Base-by-base conservation (phyloP, 2,113 vertebrate genomes). In the Vimba vimba region DNA sequence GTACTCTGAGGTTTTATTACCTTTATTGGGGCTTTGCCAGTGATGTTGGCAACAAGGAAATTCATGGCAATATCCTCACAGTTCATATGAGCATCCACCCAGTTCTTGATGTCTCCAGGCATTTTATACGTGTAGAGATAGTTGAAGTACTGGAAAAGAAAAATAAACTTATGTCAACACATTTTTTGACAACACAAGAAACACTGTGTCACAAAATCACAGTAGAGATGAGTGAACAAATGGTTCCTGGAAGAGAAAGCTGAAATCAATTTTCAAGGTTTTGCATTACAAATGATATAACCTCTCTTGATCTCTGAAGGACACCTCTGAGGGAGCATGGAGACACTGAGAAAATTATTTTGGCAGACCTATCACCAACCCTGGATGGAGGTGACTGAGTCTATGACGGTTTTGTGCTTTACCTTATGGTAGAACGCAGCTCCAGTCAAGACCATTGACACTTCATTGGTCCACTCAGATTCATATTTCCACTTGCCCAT, bases 31-130 rank as follows among this genome's bases (percentile, higher is more conserved):
- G 97, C 98, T 92, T 99, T 99, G 82, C 98, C 98, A 0, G 98
- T 99, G 91, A 99, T 96, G 86, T 99, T 99, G 3, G 98, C 97
- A 86, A 99, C 98, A 23, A 99, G 94, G 90, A 99, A 99, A 91
- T 99, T 99, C 97, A 99, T 99, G 82, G 98, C 98, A 64, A 99
- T 99, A 88, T 99, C 98, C 92, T 99, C 98, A 89, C 97, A 99
- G 91, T 99, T 99, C 97, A 99, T 99, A 77, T 99, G 97, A 9
- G 97, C 96, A 30, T 99, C 98, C 88, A 99, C 98, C 98, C 98
- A 99, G 71, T 97, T 99, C 94, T 99, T 99, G 92, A 99, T 99
- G 91, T 99, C 98, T 84, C 97, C 98, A 13, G 98, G 98, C 97
- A 99, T 99, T 93, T 99, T 99, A 90, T 99, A 99, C 2, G 98